Percentiles rank a stretch among this genome's conserved stretches.
phyloP scores from a whole-genome alignment of 2,888 invertebrate genomes.

The Hypena proboscidalis region DNA sequence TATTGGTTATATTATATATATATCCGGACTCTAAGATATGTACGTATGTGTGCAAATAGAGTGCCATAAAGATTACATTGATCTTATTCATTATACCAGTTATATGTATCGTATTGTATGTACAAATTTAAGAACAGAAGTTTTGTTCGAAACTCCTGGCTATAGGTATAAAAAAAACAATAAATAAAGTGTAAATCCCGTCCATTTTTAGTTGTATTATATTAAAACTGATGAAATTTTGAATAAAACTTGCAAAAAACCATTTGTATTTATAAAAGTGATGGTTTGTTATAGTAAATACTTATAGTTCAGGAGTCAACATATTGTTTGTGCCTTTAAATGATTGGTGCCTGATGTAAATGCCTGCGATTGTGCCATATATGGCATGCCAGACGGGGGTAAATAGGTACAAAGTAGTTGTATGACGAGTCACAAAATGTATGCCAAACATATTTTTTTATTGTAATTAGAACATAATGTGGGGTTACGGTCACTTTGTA shows the following conservation, averaged over 20 bases:
- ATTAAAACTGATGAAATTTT: slow-evolving; percentile 8
- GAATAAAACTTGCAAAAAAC: slow-evolving; percentile 5
- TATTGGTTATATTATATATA: slow-evolving; percentile 50
- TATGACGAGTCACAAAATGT: slow-evolving; percentile 81
- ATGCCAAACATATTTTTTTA: slow-evolving; percentile 80
- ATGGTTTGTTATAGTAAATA: slow-evolving; percentile 20
- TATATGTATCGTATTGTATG: slow-evolving; percentile 46
- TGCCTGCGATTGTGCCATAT: slow-evolving; percentile 67
- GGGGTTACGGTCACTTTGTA: slow-evolving; percentile 66
- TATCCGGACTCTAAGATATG: slow-evolving; percentile 59
- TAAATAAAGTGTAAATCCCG: no score
- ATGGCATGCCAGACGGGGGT: slow-evolving; percentile 55
- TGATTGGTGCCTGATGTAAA: slow-evolving; percentile 64
- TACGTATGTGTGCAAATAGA: slow-evolving; percentile 66
- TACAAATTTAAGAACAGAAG: slow-evolving; percentile 44
- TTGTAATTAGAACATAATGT: slow-evolving; percentile 61
- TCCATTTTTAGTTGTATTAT: slow-evolving; percentile 38
- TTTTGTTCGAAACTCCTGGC: slow-evolving; percentile 29
- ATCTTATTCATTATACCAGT: slow-evolving; percentile 49
- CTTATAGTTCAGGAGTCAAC: slow-evolving; percentile 45
- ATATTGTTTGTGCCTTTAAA: slow-evolving; percentile 70
- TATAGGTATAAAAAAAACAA: slow-evolving; percentile 33
- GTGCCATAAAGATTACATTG: slow-evolving; percentile 76
- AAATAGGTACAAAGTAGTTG: slow-evolving; percentile 75
- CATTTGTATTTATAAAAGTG: slow-evolving; percentile 20